phyloP scores from a whole-genome alignment of 2,888 invertebrate species.

The Escarpia spicata region DNA sequence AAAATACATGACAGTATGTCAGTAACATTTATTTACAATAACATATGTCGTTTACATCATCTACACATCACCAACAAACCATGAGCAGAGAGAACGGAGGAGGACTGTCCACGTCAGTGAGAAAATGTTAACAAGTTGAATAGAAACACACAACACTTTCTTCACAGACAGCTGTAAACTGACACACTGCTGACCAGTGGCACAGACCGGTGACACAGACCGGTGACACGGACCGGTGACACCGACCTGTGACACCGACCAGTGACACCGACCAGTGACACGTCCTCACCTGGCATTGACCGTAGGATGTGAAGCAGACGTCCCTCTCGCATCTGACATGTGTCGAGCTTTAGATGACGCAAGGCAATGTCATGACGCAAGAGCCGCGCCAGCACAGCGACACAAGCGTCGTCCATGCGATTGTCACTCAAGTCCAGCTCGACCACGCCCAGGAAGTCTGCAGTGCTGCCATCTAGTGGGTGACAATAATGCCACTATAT shows the following conservation, averaged over 20 bases:
- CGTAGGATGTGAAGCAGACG: not conserved
- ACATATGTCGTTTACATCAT: too few species aligned
- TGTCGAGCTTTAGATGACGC: not conserved
- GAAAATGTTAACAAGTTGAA: not conserved
- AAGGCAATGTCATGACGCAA: not conserved
- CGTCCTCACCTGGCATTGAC: not conserved
- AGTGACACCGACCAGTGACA: not conserved
- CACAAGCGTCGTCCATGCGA: not conserved
- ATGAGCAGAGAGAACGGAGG: not conserved
- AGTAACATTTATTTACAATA: too few species aligned
- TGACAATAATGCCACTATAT: not conserved
- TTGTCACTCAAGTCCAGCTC: conserved; percentile 9
- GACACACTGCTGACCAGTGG: not conserved
- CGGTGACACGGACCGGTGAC: too few species aligned
- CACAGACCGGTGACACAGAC: not conserved
- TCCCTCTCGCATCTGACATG: not conserved
- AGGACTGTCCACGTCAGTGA: not conserved
- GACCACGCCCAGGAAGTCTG: not conserved
- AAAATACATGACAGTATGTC: too few species aligned
- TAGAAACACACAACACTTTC: not conserved
- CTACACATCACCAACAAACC: too few species aligned
- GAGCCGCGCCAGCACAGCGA: not conserved
- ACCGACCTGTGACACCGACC: too few species aligned
- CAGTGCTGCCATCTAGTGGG: not conserved
- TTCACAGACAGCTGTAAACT: not conserved